A percentile compares a stretch with the other conserved stretches of the same genome.
Conservation (phyloP, 2,113 vertebrate species). For the Neogale vison region DNA sequence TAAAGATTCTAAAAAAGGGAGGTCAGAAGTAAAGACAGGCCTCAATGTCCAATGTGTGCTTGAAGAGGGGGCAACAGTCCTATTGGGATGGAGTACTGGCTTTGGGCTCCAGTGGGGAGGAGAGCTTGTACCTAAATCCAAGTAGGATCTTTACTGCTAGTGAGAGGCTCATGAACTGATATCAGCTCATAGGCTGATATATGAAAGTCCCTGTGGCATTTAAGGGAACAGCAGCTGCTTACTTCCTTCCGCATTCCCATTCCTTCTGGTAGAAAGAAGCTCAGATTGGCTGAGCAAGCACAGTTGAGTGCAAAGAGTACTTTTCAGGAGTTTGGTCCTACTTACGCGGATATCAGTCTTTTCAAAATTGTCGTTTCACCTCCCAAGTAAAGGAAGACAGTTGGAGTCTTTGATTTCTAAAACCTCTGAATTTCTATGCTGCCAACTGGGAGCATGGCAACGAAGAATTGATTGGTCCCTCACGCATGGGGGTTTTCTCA, state of each 20-base stretch:
- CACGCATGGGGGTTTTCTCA: background rate
- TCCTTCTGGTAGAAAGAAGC: background rate
- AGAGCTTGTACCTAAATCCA: background rate
- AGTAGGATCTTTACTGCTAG: background rate
- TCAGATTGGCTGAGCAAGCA: background rate
- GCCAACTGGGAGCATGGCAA: background rate
- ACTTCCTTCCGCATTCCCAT: background rate
- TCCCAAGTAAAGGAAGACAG: background rate
- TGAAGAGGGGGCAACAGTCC: conserved; percentile 43
- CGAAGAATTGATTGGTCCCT: background rate
- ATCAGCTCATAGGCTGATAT: background rate
- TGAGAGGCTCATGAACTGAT: background rate
- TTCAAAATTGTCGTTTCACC: background rate
- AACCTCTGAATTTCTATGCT: background rate
- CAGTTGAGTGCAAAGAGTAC: background rate
- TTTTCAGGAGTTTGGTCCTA: background rate
- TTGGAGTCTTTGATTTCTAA: background rate
- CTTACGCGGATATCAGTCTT: background rate
- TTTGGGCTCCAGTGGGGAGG: conserved; percentile 70
- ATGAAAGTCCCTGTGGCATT: background rate
- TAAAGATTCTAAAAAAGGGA: background rate
- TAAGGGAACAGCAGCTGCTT: background rate
- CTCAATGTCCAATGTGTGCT: conserved; percentile 79
- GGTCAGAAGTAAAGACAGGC: conserved; percentile 64
- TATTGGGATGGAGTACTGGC: conserved; percentile 58